Percentiles rank a stretch among this genome's conserved stretches.
These are phyloP conservation scores for Eulemur rufifrons DNA, from an alignment of 2,113 vertebrate genomes.

Conservation along the genomic window DNA sequence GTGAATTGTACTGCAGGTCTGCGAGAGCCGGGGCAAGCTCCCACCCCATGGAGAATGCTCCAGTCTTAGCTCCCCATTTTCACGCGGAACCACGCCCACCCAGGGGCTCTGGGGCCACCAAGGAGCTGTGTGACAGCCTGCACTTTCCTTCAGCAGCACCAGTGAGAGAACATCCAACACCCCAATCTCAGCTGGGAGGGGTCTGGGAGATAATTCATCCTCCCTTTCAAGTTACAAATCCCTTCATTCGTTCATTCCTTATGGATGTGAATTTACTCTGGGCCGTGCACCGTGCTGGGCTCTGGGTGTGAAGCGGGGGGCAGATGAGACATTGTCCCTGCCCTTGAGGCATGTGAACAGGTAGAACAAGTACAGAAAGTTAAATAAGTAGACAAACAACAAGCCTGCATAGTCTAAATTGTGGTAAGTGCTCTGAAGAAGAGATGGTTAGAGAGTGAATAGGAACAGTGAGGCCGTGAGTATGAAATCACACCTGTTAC, in stretches of 20 bases:
- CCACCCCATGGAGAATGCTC: fast-evolving
- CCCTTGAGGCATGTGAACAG: neutral
- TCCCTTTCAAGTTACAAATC: neutral
- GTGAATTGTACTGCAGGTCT: neutral
- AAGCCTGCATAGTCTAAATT: neutral
- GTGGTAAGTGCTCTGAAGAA: neutral
- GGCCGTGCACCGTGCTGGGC: neutral
- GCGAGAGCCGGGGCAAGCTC: fast-evolving
- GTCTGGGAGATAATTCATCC: too few species aligned
- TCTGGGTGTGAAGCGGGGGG: neutral
- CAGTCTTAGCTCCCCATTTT: fast-evolving
- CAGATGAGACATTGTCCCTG: neutral
- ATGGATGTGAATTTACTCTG: neutral
- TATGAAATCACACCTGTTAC: too few species aligned
- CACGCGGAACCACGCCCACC: neutral
- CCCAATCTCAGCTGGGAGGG: neutral
- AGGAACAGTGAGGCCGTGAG: neutral
- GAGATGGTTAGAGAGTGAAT: neutral
- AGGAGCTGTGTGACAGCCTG: fast-evolving
- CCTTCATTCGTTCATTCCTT: neutral
- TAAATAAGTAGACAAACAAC: neutral
- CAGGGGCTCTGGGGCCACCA: neutral
- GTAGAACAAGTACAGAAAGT: neutral
- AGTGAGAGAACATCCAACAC: neutral
- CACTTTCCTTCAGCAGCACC: neutral